Percentiles rank a stretch among this genome's conserved stretches.
Conservation (phyloP, 2,888 invertebrate species). For the Drosophila antonietae region DNA sequence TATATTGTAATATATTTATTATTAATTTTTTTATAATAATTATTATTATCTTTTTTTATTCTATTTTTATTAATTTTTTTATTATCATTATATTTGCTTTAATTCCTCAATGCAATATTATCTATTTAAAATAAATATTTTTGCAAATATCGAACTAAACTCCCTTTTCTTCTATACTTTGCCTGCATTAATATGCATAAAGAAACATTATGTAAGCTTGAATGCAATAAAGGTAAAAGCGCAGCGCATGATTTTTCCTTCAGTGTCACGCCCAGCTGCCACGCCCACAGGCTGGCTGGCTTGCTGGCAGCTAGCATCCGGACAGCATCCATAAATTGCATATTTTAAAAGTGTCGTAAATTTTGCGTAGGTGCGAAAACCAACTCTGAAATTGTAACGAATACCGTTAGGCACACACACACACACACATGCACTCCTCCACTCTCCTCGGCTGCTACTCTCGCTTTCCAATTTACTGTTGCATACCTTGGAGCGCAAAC, state of each 20-base stretch:
- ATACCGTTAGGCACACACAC: conserved; percentile 35
- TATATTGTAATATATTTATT: too few relatives aligned
- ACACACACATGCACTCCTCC: background rate
- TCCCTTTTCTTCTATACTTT: background rate
- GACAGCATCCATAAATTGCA: conserved; percentile 65
- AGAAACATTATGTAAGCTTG: conserved; percentile 1
- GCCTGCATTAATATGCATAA: background rate
- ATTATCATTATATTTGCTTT: too few relatives aligned
- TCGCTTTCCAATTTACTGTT: conserved; percentile 46
- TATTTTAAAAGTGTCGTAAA: conserved; percentile 75
- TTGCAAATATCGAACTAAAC: background rate
- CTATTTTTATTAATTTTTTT: too few relatives aligned
- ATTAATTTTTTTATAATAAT: too few relatives aligned
- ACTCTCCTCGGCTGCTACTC: background rate
- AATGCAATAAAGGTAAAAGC: conserved; percentile 35
- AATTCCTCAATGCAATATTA: too few relatives aligned
- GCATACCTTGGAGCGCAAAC: conserved; percentile 68
- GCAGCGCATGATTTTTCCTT: conserved; percentile 25
- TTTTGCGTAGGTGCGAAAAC: conserved; percentile 68
- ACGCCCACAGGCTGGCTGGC: background rate
- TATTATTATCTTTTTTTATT: too few relatives aligned
- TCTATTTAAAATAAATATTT: background rate
- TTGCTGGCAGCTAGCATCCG: conserved; percentile 10
- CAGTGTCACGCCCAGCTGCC: conserved; percentile 19
- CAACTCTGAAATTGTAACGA: conserved; percentile 65